Percentiles rank a stretch among this genome's conserved stretches.
Conservation (phyloP, 2,888 invertebrate species). For the Poecilobothrus nobilitatus region DNA sequence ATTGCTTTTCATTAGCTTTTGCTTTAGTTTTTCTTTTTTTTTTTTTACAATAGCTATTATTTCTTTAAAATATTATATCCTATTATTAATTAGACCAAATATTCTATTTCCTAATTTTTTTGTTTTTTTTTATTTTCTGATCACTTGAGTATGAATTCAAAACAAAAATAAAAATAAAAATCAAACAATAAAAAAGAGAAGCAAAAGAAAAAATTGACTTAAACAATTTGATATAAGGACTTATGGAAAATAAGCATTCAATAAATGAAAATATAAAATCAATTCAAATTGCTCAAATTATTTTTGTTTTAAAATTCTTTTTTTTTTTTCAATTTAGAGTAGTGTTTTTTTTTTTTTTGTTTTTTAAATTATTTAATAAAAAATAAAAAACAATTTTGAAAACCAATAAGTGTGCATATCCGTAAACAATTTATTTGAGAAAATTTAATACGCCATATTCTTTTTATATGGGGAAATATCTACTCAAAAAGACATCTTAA, state of each 20-base stretch:
- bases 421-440: neutral
- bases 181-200: too few species aligned
- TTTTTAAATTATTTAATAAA: neutral
- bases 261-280: neutral
- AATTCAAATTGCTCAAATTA: slow-evolving; percentile 4
- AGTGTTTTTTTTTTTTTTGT: neutral
- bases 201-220: too few species aligned
- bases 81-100: too few species aligned
- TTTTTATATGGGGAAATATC: neutral
- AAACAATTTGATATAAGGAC: too few species aligned
- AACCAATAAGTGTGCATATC: slow-evolving; percentile 3
- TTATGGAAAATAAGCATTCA: neutral
- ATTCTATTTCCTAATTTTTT: too few species aligned
- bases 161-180: neutral
- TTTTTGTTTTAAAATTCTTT: neutral
- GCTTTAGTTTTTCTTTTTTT: too few species aligned
- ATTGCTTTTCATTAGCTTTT: too few species aligned
- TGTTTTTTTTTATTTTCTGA: too few species aligned
- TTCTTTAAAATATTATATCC: too few species aligned
- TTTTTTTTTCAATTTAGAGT: neutral
- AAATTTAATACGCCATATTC: neutral
- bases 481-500: neutral
- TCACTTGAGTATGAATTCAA: neutral
- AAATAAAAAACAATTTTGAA: neutral
- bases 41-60: too few species aligned